Base-by-base conservation (phyloP, 2,888 invertebrate genomes). In the Orthosia gracilis region DNA sequence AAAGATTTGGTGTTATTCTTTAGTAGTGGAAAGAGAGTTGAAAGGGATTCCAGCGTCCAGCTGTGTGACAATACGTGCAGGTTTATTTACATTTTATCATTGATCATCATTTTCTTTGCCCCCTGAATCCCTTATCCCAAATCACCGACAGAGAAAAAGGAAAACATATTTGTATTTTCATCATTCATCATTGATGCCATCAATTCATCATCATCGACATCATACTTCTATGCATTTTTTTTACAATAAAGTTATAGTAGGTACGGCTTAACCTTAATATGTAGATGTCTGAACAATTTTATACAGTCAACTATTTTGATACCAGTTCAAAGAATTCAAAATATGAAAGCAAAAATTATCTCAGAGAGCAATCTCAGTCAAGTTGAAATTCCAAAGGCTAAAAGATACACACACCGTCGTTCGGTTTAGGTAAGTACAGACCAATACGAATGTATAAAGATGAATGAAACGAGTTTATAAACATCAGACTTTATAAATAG, bases 401-500 rank as follows among this genome's bases (percentile, higher is more conserved):
- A 69, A 71, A 62, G 54, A 58, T 54, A 55, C n/a, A 73, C 13
- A 58, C 12, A 55, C 57, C 50, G 64, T 52, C 50, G 55, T 66
- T 49, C 63, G 54, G 4, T 66, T 49, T 66, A 58, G 9, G 73
- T 69, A 68, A 49, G 52, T 79, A 63, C 58, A 59, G 54, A 64
- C 23, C 69, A 73, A 80, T 59, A 72, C 58, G 62, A 71, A 64
- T 59, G 70, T 77, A 86, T 78, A 84, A 74, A 67, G 64, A 72
- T 84, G 84, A 86, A 84, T 84, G 84, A 84, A 84, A 75, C 73
- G 59, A 86, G 81, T 84, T 84, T 84, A 81, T 76, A 80, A 84
- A 86, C 84, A 84, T 67, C 64, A 62, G 47, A 62, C 70, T 73
- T 70, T 84, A 86, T 84, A 80, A 86, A 84, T 86, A 84, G 70